Conservation (phyloP, 2,888 invertebrate species). For the Andrena praecox region DNA sequence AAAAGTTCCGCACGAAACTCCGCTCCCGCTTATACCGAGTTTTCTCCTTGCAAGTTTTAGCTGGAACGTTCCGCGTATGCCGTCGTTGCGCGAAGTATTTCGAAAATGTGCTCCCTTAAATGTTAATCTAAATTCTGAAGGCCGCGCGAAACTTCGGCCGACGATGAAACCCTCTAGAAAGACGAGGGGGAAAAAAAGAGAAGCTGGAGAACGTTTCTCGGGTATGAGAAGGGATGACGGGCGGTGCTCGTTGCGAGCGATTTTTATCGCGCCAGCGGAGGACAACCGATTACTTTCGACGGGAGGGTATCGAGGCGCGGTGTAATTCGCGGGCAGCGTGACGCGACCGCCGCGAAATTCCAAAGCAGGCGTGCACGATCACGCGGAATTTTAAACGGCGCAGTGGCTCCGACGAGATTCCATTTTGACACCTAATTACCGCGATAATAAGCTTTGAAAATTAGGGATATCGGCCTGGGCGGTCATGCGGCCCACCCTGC, state of each 20-base stretch:
- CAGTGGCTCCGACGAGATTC: background rate
- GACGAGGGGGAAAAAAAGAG: background rate
- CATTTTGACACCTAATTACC: constrained; percentile 53
- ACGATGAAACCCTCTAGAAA: background rate
- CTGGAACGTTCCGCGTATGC: constrained; percentile 4
- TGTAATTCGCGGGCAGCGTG: background rate
- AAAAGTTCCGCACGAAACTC: constrained; percentile 65
- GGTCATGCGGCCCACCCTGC: constrained; percentile 3
- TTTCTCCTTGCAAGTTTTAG: constrained; percentile 44
- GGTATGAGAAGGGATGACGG: background rate
- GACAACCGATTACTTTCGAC: background rate
- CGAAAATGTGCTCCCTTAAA: constrained; percentile 46
- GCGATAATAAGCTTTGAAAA: constrained; percentile 56
- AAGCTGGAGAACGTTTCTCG: background rate
- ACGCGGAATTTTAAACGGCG: constrained; percentile 12
- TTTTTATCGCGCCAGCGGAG: background rate
- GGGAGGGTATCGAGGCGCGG: background rate
- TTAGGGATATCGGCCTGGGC: constrained; percentile 30
- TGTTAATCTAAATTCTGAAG: constrained; percentile 56
- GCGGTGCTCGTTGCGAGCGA: background rate
- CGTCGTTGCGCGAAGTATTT: constrained; percentile 28
- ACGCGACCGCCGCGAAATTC: background rate
- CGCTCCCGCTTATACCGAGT: constrained; percentile 59
- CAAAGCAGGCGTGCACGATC: background rate
- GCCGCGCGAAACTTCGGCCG: constrained; percentile 24